Percentiles rank a stretch among this genome's conserved stretches.
phyloP scores from a whole-genome alignment of 2,888 invertebrate species.

The Eudasyphora cyanicolor region DNA sequence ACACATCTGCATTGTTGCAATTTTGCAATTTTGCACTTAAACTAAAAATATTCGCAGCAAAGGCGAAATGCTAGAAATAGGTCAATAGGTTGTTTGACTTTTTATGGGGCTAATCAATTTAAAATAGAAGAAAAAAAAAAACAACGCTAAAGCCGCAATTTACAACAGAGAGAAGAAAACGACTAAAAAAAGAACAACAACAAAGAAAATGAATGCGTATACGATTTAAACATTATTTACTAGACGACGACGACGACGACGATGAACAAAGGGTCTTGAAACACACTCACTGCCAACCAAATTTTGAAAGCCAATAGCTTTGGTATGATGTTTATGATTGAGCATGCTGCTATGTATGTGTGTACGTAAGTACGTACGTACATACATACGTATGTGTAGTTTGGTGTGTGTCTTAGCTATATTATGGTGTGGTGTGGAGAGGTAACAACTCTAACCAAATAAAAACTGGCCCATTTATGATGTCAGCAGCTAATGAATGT shows the following conservation, averaged over 20 bases:
- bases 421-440: not conserved
- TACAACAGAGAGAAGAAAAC: not conserved
- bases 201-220: slow-evolving; percentile 9
- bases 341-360: not conserved
- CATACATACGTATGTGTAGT: too few relatives aligned
- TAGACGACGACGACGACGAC: not conserved
- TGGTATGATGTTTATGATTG: not conserved
- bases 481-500: slow-evolving; percentile 44
- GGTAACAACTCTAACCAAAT: slow-evolving; percentile 2
- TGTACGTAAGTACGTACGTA: too few relatives aligned
- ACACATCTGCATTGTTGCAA: not conserved
- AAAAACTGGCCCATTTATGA: slow-evolving; percentile 36
- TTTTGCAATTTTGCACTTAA: too few relatives aligned
- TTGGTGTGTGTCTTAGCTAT: not conserved
- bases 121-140: not conserved
- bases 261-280: not conserved
- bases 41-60: too few relatives aligned
- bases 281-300: not conserved
- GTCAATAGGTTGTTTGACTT: slow-evolving; percentile 36
- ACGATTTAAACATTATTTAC: not conserved
- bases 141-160: slow-evolving; percentile 20
- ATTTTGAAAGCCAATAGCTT: not conserved
- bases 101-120: slow-evolving; percentile 23
- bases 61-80: not conserved
- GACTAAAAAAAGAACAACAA: not conserved